Conservation (phyloP, 2,113 vertebrate genomes). For the Cinclus mexicanus region DNA sequence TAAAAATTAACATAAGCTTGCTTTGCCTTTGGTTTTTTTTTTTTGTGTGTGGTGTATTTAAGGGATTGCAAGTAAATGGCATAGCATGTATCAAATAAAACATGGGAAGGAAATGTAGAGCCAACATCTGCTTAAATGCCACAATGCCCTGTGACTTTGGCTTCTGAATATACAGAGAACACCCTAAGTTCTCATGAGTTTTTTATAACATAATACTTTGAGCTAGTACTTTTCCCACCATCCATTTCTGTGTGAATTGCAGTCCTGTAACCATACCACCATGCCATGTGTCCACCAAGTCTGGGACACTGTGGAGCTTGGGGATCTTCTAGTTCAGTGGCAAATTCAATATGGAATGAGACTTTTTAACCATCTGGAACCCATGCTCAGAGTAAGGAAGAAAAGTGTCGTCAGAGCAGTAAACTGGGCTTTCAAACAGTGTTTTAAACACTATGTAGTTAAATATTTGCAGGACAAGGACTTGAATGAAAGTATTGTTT, state of each 20-base stretch:
- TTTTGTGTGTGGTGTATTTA: background rate
- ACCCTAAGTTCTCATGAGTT: background rate
- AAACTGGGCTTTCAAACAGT: background rate
- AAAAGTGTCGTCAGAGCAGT: background rate
- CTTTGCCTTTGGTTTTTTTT: slow-evolving; percentile 7
- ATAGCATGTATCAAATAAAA: background rate
- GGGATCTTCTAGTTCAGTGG: background rate
- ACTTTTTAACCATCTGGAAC: background rate
- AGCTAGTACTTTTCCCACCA: background rate
- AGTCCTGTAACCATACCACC: background rate
- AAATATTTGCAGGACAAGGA: background rate
- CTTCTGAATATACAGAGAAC: background rate
- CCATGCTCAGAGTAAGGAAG: background rate
- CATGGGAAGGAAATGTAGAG: background rate
- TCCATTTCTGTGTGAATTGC: background rate
- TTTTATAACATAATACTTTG: background rate
- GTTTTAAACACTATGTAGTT: background rate
- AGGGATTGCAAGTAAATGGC: background rate
- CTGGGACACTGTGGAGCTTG: background rate
- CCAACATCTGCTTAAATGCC: background rate
- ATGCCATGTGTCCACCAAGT: accelerated
- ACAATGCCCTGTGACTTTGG: background rate
- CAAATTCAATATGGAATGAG: background rate
- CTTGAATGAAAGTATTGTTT: background rate
- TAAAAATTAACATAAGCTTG: background rate